A percentile compares a stretch with the other conserved stretches of the same genome.
Evolutionary conservation across 1,140 invertebrate genomes (phyloP).

Genomic region (Ceratina australensis): DNA sequence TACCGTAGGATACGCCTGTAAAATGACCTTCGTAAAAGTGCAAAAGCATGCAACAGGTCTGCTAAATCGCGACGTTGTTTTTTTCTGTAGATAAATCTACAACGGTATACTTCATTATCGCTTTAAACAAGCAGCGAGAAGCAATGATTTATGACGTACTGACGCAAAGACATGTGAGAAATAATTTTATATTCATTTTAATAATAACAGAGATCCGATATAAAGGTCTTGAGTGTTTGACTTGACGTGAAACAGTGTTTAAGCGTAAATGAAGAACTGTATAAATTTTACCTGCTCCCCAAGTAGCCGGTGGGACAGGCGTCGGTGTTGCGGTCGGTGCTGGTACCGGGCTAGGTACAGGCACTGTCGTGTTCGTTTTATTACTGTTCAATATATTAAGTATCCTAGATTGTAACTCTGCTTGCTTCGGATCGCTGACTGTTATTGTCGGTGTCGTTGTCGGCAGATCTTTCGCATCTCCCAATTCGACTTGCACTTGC

Average conservation of each 20-base stretch:
- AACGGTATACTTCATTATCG: not conserved
- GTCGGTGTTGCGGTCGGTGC: constrained; percentile 73
- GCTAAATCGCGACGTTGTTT: not conserved
- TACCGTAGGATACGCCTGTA: constrained; percentile 8
- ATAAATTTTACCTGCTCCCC: constrained; percentile 67
- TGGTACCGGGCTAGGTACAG: constrained; percentile 66
- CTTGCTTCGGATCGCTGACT: constrained; percentile 80
- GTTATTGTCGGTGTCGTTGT: constrained; percentile 73
- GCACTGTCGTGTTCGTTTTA: constrained; percentile 63
- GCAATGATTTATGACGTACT: constrained; percentile 2
- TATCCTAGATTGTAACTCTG: constrained; percentile 91
- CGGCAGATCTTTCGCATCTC: constrained; percentile 80
- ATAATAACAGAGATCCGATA: constrained; percentile 8
- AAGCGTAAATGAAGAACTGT: constrained; percentile 4
- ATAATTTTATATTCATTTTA: not conserved
- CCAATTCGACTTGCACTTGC: constrained; percentile 86
- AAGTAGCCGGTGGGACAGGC: constrained; percentile 64
- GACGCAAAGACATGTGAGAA: no score
- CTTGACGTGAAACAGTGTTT: not conserved
- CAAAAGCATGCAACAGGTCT: constrained; percentile 25
- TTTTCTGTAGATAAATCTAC: not conserved
- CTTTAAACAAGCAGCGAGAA: no score
- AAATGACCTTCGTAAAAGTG: constrained; percentile 16
- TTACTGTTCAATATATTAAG: constrained; percentile 88
- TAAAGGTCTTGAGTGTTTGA: not conserved